A percentile compares a stretch with the other conserved stretches of the same genome.
Conservation (phyloP, 2,888 invertebrate genomes). For the Busseola fusca region DNA sequence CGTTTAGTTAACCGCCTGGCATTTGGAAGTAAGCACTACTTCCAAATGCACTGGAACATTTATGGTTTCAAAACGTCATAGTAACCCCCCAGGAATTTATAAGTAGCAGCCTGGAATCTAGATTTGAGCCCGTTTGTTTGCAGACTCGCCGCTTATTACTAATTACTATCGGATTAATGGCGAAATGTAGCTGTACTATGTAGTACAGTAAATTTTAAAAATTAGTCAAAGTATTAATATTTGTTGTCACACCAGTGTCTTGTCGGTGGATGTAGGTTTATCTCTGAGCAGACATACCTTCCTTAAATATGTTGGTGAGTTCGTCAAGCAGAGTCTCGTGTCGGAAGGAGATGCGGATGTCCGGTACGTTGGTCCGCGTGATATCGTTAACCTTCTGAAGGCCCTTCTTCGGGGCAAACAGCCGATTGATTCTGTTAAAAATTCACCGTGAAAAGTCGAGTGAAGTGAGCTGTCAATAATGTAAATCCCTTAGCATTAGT, state of each 20-base stretch:
- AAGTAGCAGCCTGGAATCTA: neutral
- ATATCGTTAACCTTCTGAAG: too few species aligned
- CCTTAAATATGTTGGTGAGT: constrained; percentile 96
- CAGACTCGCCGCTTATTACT: neutral
- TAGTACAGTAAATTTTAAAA: constrained; percentile 49
- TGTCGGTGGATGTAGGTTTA: constrained; percentile 71
- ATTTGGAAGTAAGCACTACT: too few species aligned
- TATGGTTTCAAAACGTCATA: too few species aligned
- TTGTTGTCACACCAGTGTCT: constrained; percentile 67
- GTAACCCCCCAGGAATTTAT: neutral
- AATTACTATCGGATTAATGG: neutral
- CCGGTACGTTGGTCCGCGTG: constrained; percentile 98
- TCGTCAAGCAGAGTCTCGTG: constrained; percentile 98
- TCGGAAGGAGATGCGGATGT: constrained; percentile 98
- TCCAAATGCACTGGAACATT: too few species aligned
- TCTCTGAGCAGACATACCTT: constrained; percentile 81
- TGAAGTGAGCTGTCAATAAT: too few species aligned
- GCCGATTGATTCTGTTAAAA: too few species aligned
- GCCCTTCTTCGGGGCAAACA: too few species aligned
- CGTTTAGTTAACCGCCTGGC: too few species aligned
- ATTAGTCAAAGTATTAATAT: constrained; percentile 48
- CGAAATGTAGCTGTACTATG: too few species aligned
- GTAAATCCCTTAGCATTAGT: too few species aligned
- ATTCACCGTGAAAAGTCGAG: too few species aligned
- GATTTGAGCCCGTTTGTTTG: neutral